These are phyloP conservation scores for Ornithoptera priamus DNA, from an alignment of 2,888 invertebrate species.

Conservation along the genomic window DNA sequence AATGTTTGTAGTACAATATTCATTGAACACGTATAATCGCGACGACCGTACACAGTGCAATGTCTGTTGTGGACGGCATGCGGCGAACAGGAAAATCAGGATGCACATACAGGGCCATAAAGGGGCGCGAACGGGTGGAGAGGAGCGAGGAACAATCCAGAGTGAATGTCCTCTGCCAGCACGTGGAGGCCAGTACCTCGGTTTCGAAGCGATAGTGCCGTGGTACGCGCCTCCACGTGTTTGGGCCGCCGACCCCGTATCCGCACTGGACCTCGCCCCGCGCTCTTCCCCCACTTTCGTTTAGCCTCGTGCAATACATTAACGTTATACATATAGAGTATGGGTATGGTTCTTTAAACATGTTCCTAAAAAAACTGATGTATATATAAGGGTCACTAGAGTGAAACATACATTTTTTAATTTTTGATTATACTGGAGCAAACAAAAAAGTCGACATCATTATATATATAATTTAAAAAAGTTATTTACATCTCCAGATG, in stretches of 20 bases:
- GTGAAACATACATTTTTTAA: not conserved
- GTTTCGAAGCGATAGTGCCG: conserved; percentile 60
- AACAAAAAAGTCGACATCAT: too few relatives aligned
- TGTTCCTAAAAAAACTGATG: not conserved
- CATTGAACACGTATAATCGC: conserved; percentile 42
- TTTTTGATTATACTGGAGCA: too few relatives aligned
- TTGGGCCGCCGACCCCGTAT: conserved; percentile 65
- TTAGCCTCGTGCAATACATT: conserved; percentile 36
- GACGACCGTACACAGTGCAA: conserved; percentile 67
- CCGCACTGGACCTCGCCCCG: conserved; percentile 49
- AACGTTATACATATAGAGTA: conserved; percentile 34
- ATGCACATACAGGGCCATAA: conserved; percentile 66
- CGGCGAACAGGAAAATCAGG: conserved; percentile 73
- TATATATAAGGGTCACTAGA: not conserved
- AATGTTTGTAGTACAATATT: conserved; percentile 29
- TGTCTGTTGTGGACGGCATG: conserved; percentile 71
- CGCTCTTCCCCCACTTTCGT: conserved; percentile 49
- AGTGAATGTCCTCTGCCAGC: conserved; percentile 58
- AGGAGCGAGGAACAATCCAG: conserved; percentile 49
- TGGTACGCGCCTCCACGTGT: conserved; percentile 77
- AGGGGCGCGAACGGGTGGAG: conserved; percentile 44
- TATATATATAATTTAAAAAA: too few relatives aligned
- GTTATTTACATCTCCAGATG: too few relatives aligned
- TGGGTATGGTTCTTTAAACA: conserved; percentile 22
- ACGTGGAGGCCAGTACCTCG: conserved; percentile 77